These are phyloP conservation scores for Aulostomus chinensis DNA, from an alignment of 2,797 vertebrate genomes.

Conservation along the genomic window DNA sequence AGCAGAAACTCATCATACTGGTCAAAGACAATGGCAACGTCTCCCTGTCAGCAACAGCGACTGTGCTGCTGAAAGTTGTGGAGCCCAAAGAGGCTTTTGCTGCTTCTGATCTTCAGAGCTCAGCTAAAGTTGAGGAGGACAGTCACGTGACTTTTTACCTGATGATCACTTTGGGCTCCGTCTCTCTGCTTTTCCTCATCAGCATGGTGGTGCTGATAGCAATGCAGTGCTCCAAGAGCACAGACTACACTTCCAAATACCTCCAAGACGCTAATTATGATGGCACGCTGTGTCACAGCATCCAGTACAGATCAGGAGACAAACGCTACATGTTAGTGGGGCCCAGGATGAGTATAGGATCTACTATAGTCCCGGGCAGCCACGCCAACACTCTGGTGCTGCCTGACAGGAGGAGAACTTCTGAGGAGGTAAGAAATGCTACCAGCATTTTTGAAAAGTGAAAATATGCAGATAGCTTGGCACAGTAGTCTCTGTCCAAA, in stretches of 20 bases:
- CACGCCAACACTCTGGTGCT: constrained; percentile 58
- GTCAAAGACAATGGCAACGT: constrained; percentile 75
- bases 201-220: constrained; percentile 41
- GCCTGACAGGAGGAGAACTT: constrained; percentile 31
- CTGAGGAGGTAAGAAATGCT: constrained; percentile 37
- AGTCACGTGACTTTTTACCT: constrained; percentile 14
- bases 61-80: constrained; percentile 31
- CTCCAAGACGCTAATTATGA: constrained; percentile 53
- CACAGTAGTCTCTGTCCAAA: no score
- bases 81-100: constrained; percentile 59
- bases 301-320: constrained; percentile 70
- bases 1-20: constrained; percentile 57
- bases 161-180: constrained; percentile 59
- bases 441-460: no score
- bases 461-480: no score
- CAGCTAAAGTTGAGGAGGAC: background rate
- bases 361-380: constrained; percentile 57
- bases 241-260: constrained; percentile 49
- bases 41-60: constrained; percentile 61
- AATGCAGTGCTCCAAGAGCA: constrained; percentile 45
- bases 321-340: constrained; percentile 67
- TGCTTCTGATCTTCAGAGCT: constrained; percentile 46
- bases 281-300: constrained; percentile 66
- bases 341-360: constrained; percentile 66
- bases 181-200: constrained; percentile 29